phyloP scores from a whole-genome alignment of 1,140 invertebrate species.

The Thaumatotibia leucotreta region DNA sequence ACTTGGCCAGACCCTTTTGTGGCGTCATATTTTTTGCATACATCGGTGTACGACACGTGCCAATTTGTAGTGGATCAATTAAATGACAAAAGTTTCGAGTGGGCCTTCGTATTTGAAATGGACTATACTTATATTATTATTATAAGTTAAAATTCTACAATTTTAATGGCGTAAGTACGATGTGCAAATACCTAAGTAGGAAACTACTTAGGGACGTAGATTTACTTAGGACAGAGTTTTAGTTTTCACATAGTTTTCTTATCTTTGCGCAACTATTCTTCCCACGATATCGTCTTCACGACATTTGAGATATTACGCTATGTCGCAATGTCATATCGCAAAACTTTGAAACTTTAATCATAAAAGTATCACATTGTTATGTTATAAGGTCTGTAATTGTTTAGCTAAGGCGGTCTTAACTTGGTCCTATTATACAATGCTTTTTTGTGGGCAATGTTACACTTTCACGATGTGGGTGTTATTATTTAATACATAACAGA shows the following conservation, averaged over 20 bases:
- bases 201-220: no score
- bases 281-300: constrained; percentile 23
- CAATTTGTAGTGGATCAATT: no score
- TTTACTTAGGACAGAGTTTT: no score
- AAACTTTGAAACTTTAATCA: background rate
- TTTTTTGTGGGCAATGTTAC: constrained; percentile 1
- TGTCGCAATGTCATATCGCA: background rate
- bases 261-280: constrained; percentile 18
- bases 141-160: no score
- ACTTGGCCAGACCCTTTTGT: no score
- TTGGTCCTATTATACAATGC: background rate
- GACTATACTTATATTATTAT: no score
- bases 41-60: no score
- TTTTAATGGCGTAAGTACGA: no score
- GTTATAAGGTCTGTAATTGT: background rate
- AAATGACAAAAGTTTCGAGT: no score
- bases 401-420: background rate
- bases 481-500: constrained; percentile 7
- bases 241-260: background rate
- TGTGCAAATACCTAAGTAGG: no score
- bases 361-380: background rate
- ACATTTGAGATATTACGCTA: constrained; percentile 18
- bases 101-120: no score
- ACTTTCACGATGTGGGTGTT: constrained; percentile 5
- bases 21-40: no score